Evolutionary conservation across 2,113 vertebrate genomes (phyloP).

Genomic region (Muntiacus reevesi): DNA sequence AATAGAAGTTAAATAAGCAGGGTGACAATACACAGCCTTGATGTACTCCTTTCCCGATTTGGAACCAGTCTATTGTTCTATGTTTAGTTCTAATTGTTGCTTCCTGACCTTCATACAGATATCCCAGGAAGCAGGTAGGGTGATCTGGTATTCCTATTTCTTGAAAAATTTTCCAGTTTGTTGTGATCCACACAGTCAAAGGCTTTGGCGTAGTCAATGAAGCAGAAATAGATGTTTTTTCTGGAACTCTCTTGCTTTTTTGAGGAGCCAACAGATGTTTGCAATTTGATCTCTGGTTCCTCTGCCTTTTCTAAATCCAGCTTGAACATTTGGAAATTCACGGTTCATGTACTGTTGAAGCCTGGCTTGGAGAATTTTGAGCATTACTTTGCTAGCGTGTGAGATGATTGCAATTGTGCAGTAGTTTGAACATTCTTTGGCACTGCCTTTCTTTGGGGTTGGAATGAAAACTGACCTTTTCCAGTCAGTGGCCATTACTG

Average conservation of each 20-base stretch:
- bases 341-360: accelerated
- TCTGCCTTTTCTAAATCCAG: background rate
- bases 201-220: background rate
- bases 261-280: background rate
- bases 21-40: background rate
- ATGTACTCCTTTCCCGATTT: background rate
- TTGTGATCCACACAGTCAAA: background rate
- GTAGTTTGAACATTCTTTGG: background rate
- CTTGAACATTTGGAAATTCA: background rate
- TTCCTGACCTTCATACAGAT: background rate
- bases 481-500: background rate
- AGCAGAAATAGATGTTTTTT: background rate
- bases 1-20: background rate
- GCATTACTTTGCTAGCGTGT: background rate
- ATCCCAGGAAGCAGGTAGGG: background rate
- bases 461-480: background rate
- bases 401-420: background rate
- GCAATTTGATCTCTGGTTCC: background rate
- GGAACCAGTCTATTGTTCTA: background rate
- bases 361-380: background rate
- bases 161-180: background rate
- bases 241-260: background rate
- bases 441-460: background rate
- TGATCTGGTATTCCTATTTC: background rate
- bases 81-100: background rate